These are phyloP conservation scores for Riptortus pedestris DNA, from an alignment of 1,140 invertebrate species.

Conservation along the genomic window DNA sequence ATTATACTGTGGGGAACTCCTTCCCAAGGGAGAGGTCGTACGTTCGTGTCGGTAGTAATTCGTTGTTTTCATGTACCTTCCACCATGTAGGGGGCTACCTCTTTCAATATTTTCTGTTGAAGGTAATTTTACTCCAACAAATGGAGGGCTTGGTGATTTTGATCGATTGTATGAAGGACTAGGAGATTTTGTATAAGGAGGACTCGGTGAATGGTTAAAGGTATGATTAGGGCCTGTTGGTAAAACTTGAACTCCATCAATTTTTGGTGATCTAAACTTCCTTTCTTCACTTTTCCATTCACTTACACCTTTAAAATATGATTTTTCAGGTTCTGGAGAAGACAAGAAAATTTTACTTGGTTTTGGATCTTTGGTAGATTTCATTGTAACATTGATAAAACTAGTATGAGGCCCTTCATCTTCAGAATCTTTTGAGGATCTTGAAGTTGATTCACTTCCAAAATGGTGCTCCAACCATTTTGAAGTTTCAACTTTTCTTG, in stretches of 20 bases:
- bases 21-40: constrained; percentile 17
- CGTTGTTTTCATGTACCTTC: constrained; percentile 25
- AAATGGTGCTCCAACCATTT: constrained; percentile 85
- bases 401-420: constrained; percentile 36
- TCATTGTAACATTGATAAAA: constrained; percentile 68
- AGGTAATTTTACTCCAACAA: constrained; percentile 26
- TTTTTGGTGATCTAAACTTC: constrained; percentile 16
- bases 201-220: constrained; percentile 30
- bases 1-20: constrained; percentile 21
- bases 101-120: constrained; percentile 32
- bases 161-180: constrained; percentile 11
- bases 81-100: constrained; percentile 27
- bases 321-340: constrained; percentile 32
- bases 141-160: constrained; percentile 25
- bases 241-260: constrained; percentile 31
- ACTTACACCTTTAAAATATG: constrained; percentile 58
- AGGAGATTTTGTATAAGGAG: constrained; percentile 28
- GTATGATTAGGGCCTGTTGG: constrained; percentile 33
- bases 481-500: constrained; percentile 74
- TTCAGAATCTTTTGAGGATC: constrained; percentile 57
- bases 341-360: constrained; percentile 31
- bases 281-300: constrained; percentile 49
- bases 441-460: constrained; percentile 58
- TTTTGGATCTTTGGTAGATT: constrained; percentile 44
- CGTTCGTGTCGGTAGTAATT: constrained; percentile 25